Base-by-base conservation (phyloP, 1,140 invertebrate genomes). In the Sarcophaga bullata region DNA sequence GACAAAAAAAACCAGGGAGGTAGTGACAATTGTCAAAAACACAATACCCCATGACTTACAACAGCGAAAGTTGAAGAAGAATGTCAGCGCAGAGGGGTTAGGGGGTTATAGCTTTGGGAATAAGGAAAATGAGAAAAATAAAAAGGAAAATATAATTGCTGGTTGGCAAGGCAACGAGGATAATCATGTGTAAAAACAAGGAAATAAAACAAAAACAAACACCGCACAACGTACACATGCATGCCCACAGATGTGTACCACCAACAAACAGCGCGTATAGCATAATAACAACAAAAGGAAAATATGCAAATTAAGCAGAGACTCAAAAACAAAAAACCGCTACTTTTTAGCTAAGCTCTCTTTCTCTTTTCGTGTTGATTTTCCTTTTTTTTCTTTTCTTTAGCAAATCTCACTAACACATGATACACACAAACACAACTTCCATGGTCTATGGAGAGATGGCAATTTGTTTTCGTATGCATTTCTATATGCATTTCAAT, bases 21-120 rank as follows among this genome's bases (percentile, higher is more conserved):
- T 50, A 17, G 75, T 78, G 49, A 78, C 75, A 78, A 78, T 78
- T 78, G 75, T 78, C 75, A 78, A 78, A 76, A 78, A 78, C 17
- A 52, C 50, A 76, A 78, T 25, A 72, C 58, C 19, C 15, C 58
- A n/a, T 8, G 15, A 68, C 15, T 17, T n/a, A 68, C 58, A n/a
- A 68, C 15, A 68, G 58, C 15, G 19, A 68, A 72, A 54, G 17
- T 62, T 11, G 15, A 9, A 72, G 58, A 37, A 37, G 25, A 2
- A 37, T 37, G 19, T 9, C 62, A 68, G n/a, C 19, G n/a, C 19
- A 19, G 62, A 68, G n/a, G 17, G 17, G 62, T 15, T 19, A 9
- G 62, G 62, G 17, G n/a, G 62, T 37, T n/a, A 19, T n/a, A 58
- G 62, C 17, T 7, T 62, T 11, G 50, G 10, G 8, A 19, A 25